phyloP scores from a whole-genome alignment of 2,888 invertebrate species.

The Ommatoiulus sabulosus region DNA sequence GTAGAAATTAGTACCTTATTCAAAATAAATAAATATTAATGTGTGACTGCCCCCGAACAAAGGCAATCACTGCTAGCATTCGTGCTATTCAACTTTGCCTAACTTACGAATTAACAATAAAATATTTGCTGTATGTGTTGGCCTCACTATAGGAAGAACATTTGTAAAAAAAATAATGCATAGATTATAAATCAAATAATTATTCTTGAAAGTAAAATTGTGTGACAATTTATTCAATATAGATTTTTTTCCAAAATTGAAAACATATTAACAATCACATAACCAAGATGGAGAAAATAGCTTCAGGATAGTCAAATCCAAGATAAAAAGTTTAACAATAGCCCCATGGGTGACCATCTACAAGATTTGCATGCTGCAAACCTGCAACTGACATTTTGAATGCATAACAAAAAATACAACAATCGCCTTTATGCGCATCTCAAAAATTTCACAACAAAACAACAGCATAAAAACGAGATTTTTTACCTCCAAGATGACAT shows the following conservation, averaged over 20 bases:
- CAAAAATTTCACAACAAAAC: conserved; percentile 20
- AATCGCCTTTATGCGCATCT: not conserved
- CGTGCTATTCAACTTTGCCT: not conserved
- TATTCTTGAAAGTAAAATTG: too few relatives aligned
- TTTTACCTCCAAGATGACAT: not conserved
- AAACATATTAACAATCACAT: too few relatives aligned
- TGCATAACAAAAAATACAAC: conserved; percentile 9
- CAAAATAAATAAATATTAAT: too few relatives aligned
- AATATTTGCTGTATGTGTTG: too few relatives aligned
- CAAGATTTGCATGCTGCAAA: not conserved
- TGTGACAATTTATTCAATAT: too few relatives aligned
- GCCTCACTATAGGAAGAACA: too few relatives aligned
- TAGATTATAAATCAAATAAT: too few relatives aligned
- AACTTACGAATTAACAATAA: too few relatives aligned
- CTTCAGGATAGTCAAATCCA: not conserved
- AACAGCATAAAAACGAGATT: not conserved
- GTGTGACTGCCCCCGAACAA: not conserved
- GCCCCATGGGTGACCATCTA: not conserved
- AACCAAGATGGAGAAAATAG: not conserved
- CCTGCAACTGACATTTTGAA: conserved; percentile 14
- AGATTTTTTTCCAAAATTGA: too few relatives aligned
- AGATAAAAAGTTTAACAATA: not conserved
- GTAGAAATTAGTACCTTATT: too few relatives aligned
- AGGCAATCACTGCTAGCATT: conserved; percentile 2
- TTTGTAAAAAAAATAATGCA: too few relatives aligned